Evolutionary conservation across 1,140 invertebrate genomes (phyloP), one percentile per base, ranked within the genome.

Genomic region (Aphis craccivora): DNA sequence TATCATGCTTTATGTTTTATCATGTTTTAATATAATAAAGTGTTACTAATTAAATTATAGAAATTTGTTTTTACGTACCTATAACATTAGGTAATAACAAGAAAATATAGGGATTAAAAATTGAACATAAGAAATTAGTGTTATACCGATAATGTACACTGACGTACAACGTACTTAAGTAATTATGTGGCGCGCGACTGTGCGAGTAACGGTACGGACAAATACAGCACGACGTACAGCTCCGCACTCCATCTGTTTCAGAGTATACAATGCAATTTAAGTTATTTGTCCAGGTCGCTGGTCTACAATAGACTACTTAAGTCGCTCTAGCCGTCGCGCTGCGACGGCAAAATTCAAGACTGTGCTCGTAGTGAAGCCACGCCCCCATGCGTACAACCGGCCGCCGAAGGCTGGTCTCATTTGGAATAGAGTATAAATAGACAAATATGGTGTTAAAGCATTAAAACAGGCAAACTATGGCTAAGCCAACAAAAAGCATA

Each of bases 161-260:
- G 93, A 94, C 43, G n/a, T 94, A 76, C 93, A 43, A n/a, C n/a
- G n/a, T n/a, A n/a, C n/a, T n/a, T 87, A 94, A 83, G 86, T 88
- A 30, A 88, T 40, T 76, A 94, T 87, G 81, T 45, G 53, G 67
- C 45, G 40, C 30, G 40, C 23, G 35, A 67, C 14, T 45, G 76
- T 2, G 55, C 14, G 81, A 67, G 23, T 45, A 53, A 48, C 53
- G 84, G 37, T 83, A 84, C 14, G 93, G 93, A 40, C 51, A 87
- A 45, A 84, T 87, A 40, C 43, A 87, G 18, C 55, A 48, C 35
- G 40, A 35, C 48, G 37, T 60, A 51, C 35, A 5, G 30, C 84
- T 45, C n/a, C n/a, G 87, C 30, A 89, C 90, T 51, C 53, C 51
- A 35, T 76, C 55, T 45, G 51, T 60, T 86, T 53, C 87, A 48